phyloP scores from a whole-genome alignment of 2,113 vertebrate genomes.

The Actenoides lindsayi region DNA sequence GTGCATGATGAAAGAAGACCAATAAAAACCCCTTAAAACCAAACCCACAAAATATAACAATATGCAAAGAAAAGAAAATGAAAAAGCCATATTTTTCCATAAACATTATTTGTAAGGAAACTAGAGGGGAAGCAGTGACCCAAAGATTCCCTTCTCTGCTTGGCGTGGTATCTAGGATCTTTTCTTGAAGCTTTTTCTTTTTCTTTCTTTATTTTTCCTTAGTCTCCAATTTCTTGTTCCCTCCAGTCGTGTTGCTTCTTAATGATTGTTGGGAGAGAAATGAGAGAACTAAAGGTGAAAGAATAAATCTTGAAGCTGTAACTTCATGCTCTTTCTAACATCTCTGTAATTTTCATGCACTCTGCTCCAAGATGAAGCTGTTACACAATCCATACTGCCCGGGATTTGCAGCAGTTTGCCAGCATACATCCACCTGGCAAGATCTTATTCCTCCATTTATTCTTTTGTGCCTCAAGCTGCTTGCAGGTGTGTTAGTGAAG shows the following conservation, averaged over 20 bases:
- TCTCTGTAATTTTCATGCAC: conserved; percentile 8
- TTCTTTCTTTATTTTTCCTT: not conserved
- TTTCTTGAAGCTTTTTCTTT: not conserved
- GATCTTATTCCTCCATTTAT: not conserved
- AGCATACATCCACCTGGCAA: not conserved
- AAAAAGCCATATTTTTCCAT: not conserved
- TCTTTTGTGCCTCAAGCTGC: not conserved
- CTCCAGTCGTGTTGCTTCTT: not conserved
- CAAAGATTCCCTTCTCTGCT: not conserved
- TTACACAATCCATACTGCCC: not conserved
- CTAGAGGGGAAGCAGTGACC: not conserved
- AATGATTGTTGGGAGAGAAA: not conserved
- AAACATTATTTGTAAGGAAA: not conserved
- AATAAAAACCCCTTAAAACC: not conserved
- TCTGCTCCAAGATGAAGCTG: not conserved
- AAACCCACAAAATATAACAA: not conserved
- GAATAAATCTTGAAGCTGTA: conserved; percentile 8
- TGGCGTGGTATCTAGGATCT: not conserved
- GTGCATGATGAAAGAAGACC: not conserved
- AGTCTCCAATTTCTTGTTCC: not conserved
- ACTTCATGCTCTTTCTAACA: not conserved
- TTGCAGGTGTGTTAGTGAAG: not conserved
- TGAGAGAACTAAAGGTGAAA: not conserved
- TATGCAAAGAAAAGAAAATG: not conserved
- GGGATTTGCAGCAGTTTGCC: not conserved